These are phyloP conservation scores for Philopotamus ludificatus DNA, from an alignment of 1,140 invertebrate genomes.

Conservation along the genomic window DNA sequence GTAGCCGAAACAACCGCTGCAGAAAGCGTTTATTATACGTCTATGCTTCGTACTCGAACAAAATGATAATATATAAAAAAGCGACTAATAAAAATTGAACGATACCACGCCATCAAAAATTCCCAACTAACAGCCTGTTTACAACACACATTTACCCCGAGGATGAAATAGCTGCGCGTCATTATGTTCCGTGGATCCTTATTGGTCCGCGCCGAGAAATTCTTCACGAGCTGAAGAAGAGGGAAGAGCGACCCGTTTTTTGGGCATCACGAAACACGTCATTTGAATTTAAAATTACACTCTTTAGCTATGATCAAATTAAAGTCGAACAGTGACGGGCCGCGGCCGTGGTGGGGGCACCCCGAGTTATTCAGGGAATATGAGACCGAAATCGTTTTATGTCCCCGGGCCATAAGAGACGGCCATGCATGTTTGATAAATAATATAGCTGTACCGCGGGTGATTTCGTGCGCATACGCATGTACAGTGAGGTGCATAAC, in stretches of 20 bases:
- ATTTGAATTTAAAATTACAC: slow-evolving; percentile 43
- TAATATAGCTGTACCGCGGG: not conserved
- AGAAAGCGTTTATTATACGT: not conserved
- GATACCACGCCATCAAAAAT: slow-evolving; percentile 20
- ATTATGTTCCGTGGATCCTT: slow-evolving; percentile 36
- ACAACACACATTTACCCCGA: slow-evolving; percentile 34
- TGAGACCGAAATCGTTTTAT: slow-evolving; percentile 37
- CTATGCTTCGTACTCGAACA: too few species aligned
- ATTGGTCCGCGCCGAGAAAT: slow-evolving; percentile 39
- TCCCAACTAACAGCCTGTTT: slow-evolving; percentile 31
- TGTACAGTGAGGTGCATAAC: too few species aligned
- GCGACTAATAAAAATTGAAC: not conserved
- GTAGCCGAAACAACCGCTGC: slow-evolving; percentile 8
- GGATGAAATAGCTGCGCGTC: slow-evolving; percentile 37
- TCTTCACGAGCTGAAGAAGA: slow-evolving; percentile 12
- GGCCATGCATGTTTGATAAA: slow-evolving; percentile 26
- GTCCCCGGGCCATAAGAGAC: slow-evolving; percentile 33
- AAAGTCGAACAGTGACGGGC: slow-evolving; percentile 19
- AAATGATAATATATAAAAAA: too few species aligned
- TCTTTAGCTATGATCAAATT: slow-evolving; percentile 42
- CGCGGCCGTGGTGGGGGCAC: slow-evolving; percentile 15
- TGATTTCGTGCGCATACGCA: too few species aligned
- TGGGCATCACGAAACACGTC: slow-evolving; percentile 40
- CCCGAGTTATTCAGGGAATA: slow-evolving; percentile 29
- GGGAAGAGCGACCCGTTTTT: slow-evolving; percentile 29